Base-by-base conservation (phyloP, 2,797 vertebrate species). In the Sebastes reedi region DNA sequence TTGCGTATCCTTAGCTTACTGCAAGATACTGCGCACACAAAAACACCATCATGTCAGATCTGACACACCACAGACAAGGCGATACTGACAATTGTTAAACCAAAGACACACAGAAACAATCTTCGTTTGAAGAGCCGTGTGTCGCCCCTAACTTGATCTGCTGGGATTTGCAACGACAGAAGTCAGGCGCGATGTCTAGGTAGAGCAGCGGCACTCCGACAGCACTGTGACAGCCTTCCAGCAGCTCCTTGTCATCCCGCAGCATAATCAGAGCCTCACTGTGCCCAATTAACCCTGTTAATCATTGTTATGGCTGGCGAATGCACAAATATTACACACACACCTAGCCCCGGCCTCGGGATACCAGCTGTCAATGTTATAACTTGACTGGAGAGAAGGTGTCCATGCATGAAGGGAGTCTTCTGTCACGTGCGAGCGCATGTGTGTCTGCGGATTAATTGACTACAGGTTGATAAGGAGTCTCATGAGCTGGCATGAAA, bases 271-370 rank as follows among this genome's bases (percentile, higher is more conserved):
- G 77, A 86, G 87, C 74, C 83, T 87, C 87, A 69, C 75, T 79
- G 68, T 81, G 84, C 79, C 85, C 85, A 93, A 91, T 93, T 92
- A 94, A 92, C 87, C 84, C 80, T 69, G 83, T 86, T 93, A 86
- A 94, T 89, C 84, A 90, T 77, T 72, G 88, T 86, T 86, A 89
- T 79, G 80, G 82, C 82, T 87, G 86, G 89, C 2, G 76, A 91
- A 91, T 54, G 68, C 79, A 70, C 75, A 88, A 75, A 87, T 76
- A 73, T 78, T 77, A 75, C 81, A 79, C 70, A 46, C 42, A 85
- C 60, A 86, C 80, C 81, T 75, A 42, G 39, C 39, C 22, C 42
- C 76, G 54, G 91, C 87, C 84, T 88, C 82, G 12, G 84, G 82
- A 78, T 76, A 62, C 42, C 84, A 90, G 80, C 84, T 89, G 87